phyloP scores from a whole-genome alignment of 2,113 vertebrate genomes.

The Marmota flaviventris region DNA sequence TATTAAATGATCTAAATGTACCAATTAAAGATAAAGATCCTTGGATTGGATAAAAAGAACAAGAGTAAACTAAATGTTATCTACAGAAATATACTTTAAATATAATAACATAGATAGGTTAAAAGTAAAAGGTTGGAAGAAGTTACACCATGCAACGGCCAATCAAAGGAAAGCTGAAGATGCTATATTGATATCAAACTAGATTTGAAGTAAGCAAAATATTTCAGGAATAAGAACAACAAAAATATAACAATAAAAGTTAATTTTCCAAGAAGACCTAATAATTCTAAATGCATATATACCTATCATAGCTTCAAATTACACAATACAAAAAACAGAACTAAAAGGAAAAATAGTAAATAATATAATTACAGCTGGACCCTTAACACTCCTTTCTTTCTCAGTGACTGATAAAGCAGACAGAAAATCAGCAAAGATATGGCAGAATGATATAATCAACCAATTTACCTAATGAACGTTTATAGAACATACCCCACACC shows the following conservation, averaged over 20 bases:
- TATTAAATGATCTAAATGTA: background rate
- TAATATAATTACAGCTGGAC: background rate
- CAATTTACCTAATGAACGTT: background rate
- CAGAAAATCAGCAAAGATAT: too few relatives aligned
- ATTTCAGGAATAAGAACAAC: background rate
- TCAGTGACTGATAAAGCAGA: too few relatives aligned
- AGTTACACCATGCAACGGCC: background rate
- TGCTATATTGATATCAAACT: background rate
- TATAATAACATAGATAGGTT: background rate
- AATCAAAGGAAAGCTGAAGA: background rate
- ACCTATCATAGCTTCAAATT: background rate
- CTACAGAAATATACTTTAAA: background rate
- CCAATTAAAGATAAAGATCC: background rate
- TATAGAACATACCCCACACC: too few relatives aligned
- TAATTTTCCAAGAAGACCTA: background rate
- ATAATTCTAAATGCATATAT: background rate
- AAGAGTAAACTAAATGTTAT: background rate
- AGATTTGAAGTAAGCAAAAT: background rate
- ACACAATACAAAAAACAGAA: background rate
- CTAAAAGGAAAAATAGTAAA: background rate
- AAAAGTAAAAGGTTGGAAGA: background rate
- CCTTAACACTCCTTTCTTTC: background rate
- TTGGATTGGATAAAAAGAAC: background rate
- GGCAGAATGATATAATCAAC: background rate
- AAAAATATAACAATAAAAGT: background rate